Conservation (phyloP, 2,888 invertebrate genomes). For the Bombylius discolor region DNA sequence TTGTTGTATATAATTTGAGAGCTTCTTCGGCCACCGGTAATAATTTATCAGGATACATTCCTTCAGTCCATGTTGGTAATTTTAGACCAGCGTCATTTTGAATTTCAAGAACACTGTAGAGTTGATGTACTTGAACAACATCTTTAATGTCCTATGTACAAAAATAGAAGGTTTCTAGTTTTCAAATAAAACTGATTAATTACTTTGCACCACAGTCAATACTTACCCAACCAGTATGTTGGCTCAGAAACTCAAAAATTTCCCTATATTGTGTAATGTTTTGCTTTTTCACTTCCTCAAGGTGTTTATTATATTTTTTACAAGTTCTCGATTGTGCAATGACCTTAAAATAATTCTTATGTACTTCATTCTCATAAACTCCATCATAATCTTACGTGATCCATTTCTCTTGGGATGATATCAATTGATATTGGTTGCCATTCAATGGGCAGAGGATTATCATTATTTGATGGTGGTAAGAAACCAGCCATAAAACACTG, state of each 20-base stretch:
- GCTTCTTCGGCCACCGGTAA: conserved; percentile 47
- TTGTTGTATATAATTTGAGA: conserved; percentile 50
- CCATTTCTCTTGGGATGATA: conserved; percentile 47
- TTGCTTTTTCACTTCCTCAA: conserved; percentile 39
- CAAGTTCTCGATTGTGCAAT: conserved; percentile 36
- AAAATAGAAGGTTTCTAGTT: too few species aligned
- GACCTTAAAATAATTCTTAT: conserved; percentile 34
- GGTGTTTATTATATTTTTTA: conserved; percentile 30
- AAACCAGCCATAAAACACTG: conserved; percentile 32
- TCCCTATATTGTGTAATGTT: conserved; percentile 39
- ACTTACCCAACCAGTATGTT: conserved; percentile 39
- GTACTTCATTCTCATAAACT: conserved; percentile 23
- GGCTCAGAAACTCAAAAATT: conserved; percentile 49
- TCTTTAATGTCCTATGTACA: conserved; percentile 22
- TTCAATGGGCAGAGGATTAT: background rate
- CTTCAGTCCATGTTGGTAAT: conserved; percentile 54
- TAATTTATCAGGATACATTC: conserved; percentile 46
- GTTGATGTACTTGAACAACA: conserved; percentile 22
- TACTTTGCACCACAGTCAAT: too few species aligned
- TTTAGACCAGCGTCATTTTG: conserved; percentile 47
- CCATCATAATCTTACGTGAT: conserved; percentile 44
- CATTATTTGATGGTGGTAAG: background rate
- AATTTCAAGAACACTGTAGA: conserved; percentile 46
- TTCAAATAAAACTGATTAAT: too few species aligned
- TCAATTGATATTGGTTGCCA: conserved; percentile 3